These are phyloP conservation scores for Icerya purchasi DNA, from an alignment of 2,888 invertebrate genomes.

Conservation along the genomic window DNA sequence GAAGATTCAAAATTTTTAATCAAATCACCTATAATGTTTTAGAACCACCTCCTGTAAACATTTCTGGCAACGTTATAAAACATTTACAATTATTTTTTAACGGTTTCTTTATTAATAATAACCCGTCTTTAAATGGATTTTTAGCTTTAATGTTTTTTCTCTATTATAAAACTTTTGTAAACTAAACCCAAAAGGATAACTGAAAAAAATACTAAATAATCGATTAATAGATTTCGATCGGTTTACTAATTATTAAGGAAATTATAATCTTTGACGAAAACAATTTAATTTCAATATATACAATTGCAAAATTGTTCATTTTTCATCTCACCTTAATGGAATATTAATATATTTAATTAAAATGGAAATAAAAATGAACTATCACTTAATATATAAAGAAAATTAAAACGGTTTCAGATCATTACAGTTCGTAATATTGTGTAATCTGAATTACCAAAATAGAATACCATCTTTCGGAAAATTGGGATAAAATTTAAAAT, in stretches of 20 bases:
- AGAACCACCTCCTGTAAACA: too few species aligned
- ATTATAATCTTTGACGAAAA: too few species aligned
- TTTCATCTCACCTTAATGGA: neutral
- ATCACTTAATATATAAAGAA: slow-evolving; percentile 3
- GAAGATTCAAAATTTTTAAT: too few species aligned
- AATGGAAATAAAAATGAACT: slow-evolving; percentile 6
- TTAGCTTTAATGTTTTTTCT: too few species aligned
- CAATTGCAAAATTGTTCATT: neutral
- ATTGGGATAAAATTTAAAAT: slow-evolving; percentile 47
- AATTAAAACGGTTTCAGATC: slow-evolving; percentile 1
- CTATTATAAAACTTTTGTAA: too few species aligned
- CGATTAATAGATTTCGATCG: too few species aligned
- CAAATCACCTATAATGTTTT: too few species aligned
- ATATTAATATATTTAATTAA: neutral
- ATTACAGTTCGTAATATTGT: neutral
- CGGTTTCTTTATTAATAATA: neutral
- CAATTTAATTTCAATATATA: too few species aligned
- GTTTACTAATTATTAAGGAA: too few species aligned
- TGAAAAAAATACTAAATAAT: too few species aligned
- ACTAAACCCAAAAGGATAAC: too few species aligned
- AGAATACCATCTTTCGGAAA: slow-evolving; percentile 70
- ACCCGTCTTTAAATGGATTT: neutral
- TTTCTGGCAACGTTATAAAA: too few species aligned
- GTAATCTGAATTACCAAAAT: slow-evolving; percentile 43
- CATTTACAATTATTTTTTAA: neutral